Evolutionary conservation across 2,888 invertebrate genomes (phyloP).

Genomic region (Pogonocherus hispidulus): DNA sequence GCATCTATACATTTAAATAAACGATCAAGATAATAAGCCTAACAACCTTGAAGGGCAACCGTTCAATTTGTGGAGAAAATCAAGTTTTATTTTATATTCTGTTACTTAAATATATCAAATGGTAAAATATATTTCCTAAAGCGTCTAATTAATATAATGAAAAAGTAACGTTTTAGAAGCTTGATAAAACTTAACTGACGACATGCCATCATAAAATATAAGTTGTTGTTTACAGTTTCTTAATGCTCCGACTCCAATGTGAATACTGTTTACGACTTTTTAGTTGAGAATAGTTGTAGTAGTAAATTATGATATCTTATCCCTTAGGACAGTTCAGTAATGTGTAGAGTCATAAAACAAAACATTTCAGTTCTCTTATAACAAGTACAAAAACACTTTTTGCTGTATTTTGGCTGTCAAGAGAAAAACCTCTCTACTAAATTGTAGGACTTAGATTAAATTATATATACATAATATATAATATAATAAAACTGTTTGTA

Average conservation of each 20-base stretch:
- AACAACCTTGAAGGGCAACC: no score
- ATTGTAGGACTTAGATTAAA: no score
- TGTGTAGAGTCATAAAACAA: conserved; percentile 4
- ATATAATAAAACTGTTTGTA: no score
- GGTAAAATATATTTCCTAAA: no score
- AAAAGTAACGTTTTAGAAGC: conserved; percentile 9
- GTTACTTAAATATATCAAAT: no score
- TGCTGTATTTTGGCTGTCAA: neutral
- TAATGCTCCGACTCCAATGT: conserved; percentile 14
- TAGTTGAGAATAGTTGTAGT: neutral
- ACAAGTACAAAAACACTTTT: neutral
- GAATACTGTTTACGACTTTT: conserved; percentile 23
- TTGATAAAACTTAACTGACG: conserved; percentile 13
- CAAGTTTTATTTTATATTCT: no score
- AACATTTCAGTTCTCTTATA: neutral
- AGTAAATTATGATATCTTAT: conserved; percentile 7
- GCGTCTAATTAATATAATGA: neutral
- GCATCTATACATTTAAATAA: no score
- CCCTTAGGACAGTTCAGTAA: neutral
- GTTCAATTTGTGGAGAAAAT: no score
- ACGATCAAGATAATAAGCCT: no score
- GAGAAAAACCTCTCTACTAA: no score
- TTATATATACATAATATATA: no score
- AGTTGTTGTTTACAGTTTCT: conserved; percentile 20
- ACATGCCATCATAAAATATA: conserved; percentile 15